A percentile compares a stretch with the other conserved stretches of the same genome.
phyloP scores from a whole-genome alignment of 2,113 vertebrate genomes.

The Labeo catla region DNA sequence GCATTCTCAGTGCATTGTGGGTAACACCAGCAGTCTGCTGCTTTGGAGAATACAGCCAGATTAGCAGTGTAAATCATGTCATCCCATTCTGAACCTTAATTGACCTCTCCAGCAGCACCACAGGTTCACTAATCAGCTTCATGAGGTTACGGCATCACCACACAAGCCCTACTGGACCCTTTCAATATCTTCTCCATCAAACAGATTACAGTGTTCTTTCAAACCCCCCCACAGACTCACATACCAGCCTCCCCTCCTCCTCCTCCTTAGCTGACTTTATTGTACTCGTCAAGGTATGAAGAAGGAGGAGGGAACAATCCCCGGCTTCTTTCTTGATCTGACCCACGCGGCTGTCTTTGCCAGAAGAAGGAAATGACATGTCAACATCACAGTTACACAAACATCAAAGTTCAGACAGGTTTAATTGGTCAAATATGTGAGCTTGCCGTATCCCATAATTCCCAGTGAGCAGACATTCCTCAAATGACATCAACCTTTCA shows the following conservation, averaged over 20 bases:
- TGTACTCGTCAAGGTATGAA: background rate
- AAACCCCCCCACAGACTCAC: background rate
- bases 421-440: constrained; percentile 33
- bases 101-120: background rate
- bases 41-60: background rate
- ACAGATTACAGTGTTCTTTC: background rate
- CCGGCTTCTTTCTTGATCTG: background rate
- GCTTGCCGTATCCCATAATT: background rate
- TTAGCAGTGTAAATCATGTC: background rate
- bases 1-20: background rate
- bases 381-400: constrained; percentile 35
- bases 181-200: constrained; percentile 4
- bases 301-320: background rate
- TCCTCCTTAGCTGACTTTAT: background rate
- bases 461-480: constrained; percentile 28
- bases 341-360: background rate
- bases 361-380: constrained; percentile 28
- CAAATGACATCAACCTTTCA: constrained; percentile 22
- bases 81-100: background rate
- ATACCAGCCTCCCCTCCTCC: background rate
- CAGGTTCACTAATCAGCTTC: background rate
- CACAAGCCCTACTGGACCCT: background rate
- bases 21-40: background rate
- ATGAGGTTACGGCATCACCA: background rate
- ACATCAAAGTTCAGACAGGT: constrained; percentile 33